Evolutionary conservation across 1,140 invertebrate genomes (phyloP), one percentile per base, ranked within the genome.

Genomic region (Cotesia typhae): DNA sequence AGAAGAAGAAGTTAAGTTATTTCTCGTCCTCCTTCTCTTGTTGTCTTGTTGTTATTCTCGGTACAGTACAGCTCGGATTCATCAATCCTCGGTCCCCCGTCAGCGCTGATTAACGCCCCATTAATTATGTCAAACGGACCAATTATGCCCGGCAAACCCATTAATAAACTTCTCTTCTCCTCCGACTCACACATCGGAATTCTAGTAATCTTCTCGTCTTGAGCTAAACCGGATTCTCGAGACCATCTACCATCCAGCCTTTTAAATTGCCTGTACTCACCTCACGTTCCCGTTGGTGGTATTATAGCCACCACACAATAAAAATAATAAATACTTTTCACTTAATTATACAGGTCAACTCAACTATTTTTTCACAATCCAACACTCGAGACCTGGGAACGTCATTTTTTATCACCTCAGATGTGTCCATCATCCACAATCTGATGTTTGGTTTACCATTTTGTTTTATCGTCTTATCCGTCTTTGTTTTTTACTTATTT

Each of bases 81-180:
- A 72, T 72, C 66, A 51, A 67, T 67, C 66, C n/a, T 73, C 28
- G 65, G 17, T 35, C 36, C 51, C 64, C 61, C 65, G 75, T 72
- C 75, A 73, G 60, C 70, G 70, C 70, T 77, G 76, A 77, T 77
- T 76, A 76, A 77, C 75, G 55, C 37, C 55, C 52, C 75, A 76
- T 76, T 76, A 77, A 77, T 77, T 77, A 76, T 65, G 51, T 53
- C 67, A 74, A 76, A 76, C 71, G 65, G 70, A 76, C 67, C 76
- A 77, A 76, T 77, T 76, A 77, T 69, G 55, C 35, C 6, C n/a
- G 64, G 55, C 66, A 28, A 41, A 52, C 47, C 17, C 51, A 73
- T 75, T 70, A 76, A 70, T 71, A 75, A 73, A 68, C 74, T 38
- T 35, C 71, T 72, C 55, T 38, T 35, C 71, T 72, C 55, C 53